phyloP scores from a whole-genome alignment of 2,113 vertebrate genomes.

The Cebidichthys violaceus region DNA sequence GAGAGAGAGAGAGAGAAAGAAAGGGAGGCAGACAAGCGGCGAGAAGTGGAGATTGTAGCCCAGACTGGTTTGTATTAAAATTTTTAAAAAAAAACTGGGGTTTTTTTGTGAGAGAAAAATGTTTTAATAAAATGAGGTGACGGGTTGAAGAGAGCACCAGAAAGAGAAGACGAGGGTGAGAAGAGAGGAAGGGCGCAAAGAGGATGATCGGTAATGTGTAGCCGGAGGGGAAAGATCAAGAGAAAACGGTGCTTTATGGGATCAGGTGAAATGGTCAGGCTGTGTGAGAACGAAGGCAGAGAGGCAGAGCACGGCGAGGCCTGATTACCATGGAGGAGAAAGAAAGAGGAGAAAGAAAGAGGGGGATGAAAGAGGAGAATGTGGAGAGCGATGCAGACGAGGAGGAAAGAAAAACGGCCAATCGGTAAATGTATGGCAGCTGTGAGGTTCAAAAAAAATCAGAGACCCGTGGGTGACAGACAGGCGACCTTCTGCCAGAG shows the following conservation, averaged over 20 bases:
- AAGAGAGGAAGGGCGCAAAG: conserved; percentile 23
- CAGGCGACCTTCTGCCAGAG: conserved; percentile 52
- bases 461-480: conserved; percentile 46
- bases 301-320: conserved; percentile 47
- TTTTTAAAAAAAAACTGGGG: too few relatives aligned
- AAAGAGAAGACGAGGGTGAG: background rate
- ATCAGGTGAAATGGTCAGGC: conserved; percentile 70
- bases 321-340: conserved; percentile 40
- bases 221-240: conserved; percentile 63
- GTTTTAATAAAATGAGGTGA: conserved; percentile 2
- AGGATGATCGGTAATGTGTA: conserved; percentile 57
- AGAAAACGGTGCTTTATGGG: conserved; percentile 54
- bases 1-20: conserved; percentile 20
- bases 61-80: conserved; percentile 17
- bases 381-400: background rate
- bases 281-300: conserved; percentile 38
- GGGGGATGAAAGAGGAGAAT: conserved; percentile 28
- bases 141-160: conserved; percentile 19
- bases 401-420: conserved; percentile 5
- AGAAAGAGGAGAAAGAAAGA: background rate
- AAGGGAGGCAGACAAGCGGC: conserved; percentile 6
- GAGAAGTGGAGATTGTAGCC: conserved; percentile 22
- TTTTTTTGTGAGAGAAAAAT: conserved; percentile 23
- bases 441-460: conserved; percentile 49
- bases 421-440: conserved; percentile 28